Evolutionary conservation across 2,888 invertebrate species (phyloP), one percentile per base, ranked within the genome.

Genomic region (Stenichneumon culpator): DNA sequence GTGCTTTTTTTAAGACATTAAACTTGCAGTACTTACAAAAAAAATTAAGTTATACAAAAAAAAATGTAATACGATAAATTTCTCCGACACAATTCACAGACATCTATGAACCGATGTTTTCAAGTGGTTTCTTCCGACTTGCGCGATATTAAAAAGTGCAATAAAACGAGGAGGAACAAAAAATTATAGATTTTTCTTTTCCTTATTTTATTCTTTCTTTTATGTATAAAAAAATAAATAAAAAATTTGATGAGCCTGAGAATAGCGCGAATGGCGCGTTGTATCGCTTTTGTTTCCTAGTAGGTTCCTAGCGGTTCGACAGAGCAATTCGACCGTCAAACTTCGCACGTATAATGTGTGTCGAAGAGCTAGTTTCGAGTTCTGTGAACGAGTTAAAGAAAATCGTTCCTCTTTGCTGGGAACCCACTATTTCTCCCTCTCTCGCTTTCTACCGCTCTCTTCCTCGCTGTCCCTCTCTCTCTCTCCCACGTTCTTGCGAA

Each of bases 351-450:
- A 78, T 74, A 74, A 84, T 68, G 81, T 73, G 52, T 69, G 73
- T 74, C 84, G 79, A 81, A 47, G 74, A 82, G 72, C 50, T 72
- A 65, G 44, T 85, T 79, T 69, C 54, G 79, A 81, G 73, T 82
- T 82, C 82, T 70, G 79, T 74, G 82, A 82, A 84, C 74, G 79
- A 82, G 79, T 82, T 79, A 67, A 70, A 79, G 79, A 79, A 84
- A 85, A 85, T 85, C 54, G 84, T 78, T 81, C n/a, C 54, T 84
- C 54, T 36, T 52, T 52, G 77, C 80, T 78, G 84, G 80, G 77
- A 84, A 81, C 47, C 81, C 73, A 36, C 69, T 73, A 72, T 79
- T 85, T 60, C 73, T 79, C 82, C 54, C 69, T 74, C 74, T 74
- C 78, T 70, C 74, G 54, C 54, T n/a, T n/a, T 60, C 77, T 68